phyloP scores from a whole-genome alignment of 2,888 invertebrate species.

The Apantesis nais region DNA sequence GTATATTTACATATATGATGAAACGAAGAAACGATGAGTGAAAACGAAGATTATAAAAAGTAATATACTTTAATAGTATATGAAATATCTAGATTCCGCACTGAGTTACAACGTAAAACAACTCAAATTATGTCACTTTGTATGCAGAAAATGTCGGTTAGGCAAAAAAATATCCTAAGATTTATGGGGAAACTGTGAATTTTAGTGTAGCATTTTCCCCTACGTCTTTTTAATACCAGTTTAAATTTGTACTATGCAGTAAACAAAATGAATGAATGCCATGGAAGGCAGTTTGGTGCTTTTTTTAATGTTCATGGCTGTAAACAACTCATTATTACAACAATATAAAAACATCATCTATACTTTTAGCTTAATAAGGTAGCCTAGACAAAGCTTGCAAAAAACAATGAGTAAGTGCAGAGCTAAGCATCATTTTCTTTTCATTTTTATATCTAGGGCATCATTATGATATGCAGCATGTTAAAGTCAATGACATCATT shows the following conservation, averaged over 20 bases:
- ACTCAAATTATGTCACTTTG: no score
- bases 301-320: neutral
- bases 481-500: neutral
- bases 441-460: neutral
- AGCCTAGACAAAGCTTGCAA: neutral
- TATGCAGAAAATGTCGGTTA: no score
- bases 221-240: neutral
- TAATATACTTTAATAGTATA: no score
- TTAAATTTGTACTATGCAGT: no score
- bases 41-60: neutral
- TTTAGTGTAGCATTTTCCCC: neutral
- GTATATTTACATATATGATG: neutral
- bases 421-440: neutral
- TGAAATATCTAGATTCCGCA: neutral
- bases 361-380: neutral
- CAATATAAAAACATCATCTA: neutral
- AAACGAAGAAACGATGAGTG: no score
- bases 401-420: neutral
- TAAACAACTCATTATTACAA: neutral
- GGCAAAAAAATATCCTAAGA: neutral
- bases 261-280: no score
- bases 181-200: neutral
- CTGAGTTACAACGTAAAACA: neutral
- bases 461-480: neutral
- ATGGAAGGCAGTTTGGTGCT: no score